phyloP scores from a whole-genome alignment of 2,797 vertebrate genomes.

The Acestrorhynchus altus region DNA sequence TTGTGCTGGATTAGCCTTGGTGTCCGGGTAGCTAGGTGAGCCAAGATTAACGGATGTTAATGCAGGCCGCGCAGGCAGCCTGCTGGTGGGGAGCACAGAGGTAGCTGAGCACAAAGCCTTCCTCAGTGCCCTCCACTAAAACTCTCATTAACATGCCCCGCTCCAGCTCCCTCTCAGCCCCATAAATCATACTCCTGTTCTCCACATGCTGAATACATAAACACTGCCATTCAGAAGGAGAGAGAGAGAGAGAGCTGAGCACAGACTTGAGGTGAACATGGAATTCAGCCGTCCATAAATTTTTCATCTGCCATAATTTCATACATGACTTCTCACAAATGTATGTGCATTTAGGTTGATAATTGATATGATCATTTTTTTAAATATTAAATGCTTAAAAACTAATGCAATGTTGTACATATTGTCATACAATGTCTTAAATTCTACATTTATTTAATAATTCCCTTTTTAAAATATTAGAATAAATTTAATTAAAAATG shows the following conservation, averaged over 20 bases:
- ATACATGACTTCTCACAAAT: neutral
- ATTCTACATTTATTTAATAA: too few species aligned
- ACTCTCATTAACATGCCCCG: constrained; percentile 55
- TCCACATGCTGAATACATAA: constrained; percentile 53
- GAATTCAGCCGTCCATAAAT: constrained; percentile 5
- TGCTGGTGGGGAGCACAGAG: constrained; percentile 13
- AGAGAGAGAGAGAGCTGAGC: constrained; percentile 2
- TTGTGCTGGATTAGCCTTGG: constrained; percentile 23
- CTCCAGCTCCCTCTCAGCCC: constrained; percentile 32
- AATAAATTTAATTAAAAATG: too few species aligned
- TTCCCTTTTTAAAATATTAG: too few species aligned
- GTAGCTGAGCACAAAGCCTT: constrained; percentile 51
- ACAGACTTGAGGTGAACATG: neutral
- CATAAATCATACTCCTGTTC: constrained; percentile 61
- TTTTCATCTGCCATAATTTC: neutral
- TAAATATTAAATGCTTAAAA: too few species aligned
- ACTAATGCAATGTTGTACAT: too few species aligned
- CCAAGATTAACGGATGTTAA: constrained; percentile 29
- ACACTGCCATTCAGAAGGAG: constrained; percentile 36
- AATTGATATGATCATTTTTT: too few species aligned
- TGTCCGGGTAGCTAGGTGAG: constrained; percentile 14
- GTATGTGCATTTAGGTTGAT: neutral
- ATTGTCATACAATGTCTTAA: too few species aligned
- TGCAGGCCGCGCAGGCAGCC: constrained; percentile 34
- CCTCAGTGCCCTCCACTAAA: constrained; percentile 48